Base-by-base conservation (phyloP, 2,113 vertebrate species). In the Misgurnus anguillicaudatus region DNA sequence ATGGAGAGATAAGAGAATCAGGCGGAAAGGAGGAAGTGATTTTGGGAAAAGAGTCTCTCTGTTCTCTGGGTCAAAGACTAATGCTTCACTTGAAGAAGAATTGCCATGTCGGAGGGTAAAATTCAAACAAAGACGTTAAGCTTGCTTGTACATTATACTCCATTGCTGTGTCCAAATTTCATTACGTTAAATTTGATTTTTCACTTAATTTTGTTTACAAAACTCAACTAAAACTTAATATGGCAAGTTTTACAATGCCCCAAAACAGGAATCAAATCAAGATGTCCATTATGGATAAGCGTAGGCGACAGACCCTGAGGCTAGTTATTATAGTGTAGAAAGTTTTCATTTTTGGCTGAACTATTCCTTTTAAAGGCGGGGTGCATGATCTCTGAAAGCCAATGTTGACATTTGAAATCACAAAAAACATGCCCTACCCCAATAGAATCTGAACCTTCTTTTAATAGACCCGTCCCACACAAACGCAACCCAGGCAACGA, bases 251-350 rank as follows among this genome's bases (percentile, higher is more conserved):
- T 14, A 31, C 0, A 21, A 51, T 31, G 24, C 24, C 3, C 24
- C 24, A 31, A 31, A 31, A 31, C 24, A 31, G 24, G 24, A 31
- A 31, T 31, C 24, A 31, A 31, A 72, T 36, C 39, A 16, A 72
- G 60, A 72, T 64, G 7, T 63, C 36, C 10, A 64, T 64, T 79
- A 72, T 64, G 72, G 68, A 72, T 79, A 72, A 42, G 47, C 47
- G 0, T 42, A 47, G 48, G 67, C 63, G 76, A 77, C 36, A 47
- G 64, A 69, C 3, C 53, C 67, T 51, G 16, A 41, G 31, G 41
- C 60, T 55, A 71, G 38, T 79, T 67, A 71, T 61, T 10, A 31
- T 31, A 31, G 24, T 31, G 24, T 3, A 31, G 24, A 1, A 31
- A 31, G 24, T 31, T 31, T 31, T n/a, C n/a, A n/a, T n/a, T n/a